Percentiles rank a stretch among this genome's conserved stretches.
These are phyloP conservation scores for Tiphia femorata DNA, from an alignment of 2,888 invertebrate species.

Conservation along the genomic window DNA sequence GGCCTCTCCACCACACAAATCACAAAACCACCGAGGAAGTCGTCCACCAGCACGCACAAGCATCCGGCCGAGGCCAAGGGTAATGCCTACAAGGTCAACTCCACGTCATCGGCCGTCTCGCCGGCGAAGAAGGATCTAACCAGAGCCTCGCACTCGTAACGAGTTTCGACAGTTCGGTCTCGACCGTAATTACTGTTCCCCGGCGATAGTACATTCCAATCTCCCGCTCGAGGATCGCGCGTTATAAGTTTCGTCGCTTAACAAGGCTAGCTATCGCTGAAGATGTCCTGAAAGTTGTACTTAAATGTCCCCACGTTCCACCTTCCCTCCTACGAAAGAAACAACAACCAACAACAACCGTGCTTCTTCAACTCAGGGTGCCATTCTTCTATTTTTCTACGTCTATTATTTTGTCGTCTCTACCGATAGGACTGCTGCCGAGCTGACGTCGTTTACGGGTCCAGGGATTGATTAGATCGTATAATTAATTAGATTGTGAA, in stretches of 20 bases:
- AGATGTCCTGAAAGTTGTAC: conserved; percentile 24
- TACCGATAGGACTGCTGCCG: no score
- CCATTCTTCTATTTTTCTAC: conserved; percentile 54
- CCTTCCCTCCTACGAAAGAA: no score
- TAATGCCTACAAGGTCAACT: conserved; percentile 42
- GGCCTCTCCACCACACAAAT: conserved; percentile 75
- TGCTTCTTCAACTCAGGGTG: conserved; percentile 66
- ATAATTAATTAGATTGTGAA: no score
- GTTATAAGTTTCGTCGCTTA: conserved; percentile 2
- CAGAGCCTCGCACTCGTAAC: conserved; percentile 62
- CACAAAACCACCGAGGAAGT: conserved; percentile 73
- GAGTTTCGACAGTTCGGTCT: background rate
- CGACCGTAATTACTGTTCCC: conserved; percentile 24
- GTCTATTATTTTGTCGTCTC: background rate
- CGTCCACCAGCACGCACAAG: conserved; percentile 73
- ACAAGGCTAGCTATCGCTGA: conserved; percentile 9
- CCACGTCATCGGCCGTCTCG: conserved; percentile 39
- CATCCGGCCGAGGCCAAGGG: conserved; percentile 80
- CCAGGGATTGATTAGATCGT: no score
- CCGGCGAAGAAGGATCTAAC: conserved; percentile 58
- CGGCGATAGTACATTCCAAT: conserved; percentile 37
- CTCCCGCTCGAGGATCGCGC: conserved; percentile 5
- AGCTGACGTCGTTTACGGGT: no score
- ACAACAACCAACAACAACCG: conserved; percentile 40
- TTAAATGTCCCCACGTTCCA: conserved; percentile 26